phyloP scores from a whole-genome alignment of 2,888 invertebrate genomes.

The Phaedon cochleariae region DNA sequence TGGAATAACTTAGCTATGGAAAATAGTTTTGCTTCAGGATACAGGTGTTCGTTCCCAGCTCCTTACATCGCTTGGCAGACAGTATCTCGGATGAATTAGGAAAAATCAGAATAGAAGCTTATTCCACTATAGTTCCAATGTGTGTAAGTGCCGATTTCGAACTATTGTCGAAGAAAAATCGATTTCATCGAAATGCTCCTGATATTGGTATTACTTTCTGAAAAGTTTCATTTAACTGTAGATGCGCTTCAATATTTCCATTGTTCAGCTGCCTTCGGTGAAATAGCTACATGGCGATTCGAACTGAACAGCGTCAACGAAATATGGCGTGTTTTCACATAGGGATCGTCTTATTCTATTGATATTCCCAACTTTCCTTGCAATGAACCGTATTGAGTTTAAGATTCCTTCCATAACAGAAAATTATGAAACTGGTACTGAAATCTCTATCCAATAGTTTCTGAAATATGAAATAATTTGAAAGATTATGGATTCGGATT shows the following conservation, averaged over 20 bases:
- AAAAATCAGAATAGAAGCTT: slow-evolving; percentile 23
- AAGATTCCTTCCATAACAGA: no score
- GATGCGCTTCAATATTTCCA: not conserved
- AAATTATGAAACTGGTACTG: no score
- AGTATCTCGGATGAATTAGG: no score
- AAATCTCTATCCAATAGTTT: no score
- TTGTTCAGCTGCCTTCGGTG: not conserved
- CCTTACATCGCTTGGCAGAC: no score
- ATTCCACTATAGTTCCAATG: slow-evolving; percentile 18
- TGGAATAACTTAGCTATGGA: slow-evolving; percentile 13
- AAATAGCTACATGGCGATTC: not conserved
- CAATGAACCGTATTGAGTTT: no score
- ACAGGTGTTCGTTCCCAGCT: slow-evolving; percentile 30
- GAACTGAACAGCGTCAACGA: not conserved
- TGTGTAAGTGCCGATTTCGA: slow-evolving; percentile 24
- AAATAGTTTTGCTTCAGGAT: slow-evolving; percentile 28
- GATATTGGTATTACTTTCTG: slow-evolving; percentile 24
- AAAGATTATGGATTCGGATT: no score
- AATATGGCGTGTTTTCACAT: not conserved
- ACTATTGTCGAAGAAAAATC: slow-evolving; percentile 27
- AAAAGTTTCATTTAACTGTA: slow-evolving; percentile 13
- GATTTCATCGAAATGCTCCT: slow-evolving; percentile 10
- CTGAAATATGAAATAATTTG: no score
- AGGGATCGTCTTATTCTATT: no score
- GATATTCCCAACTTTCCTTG: no score